A percentile compares a stretch with the other conserved stretches of the same genome.
These are phyloP conservation scores for Sitodiplosis mosellana DNA, from an alignment of 1,140 invertebrate species.

Conservation along the genomic window DNA sequence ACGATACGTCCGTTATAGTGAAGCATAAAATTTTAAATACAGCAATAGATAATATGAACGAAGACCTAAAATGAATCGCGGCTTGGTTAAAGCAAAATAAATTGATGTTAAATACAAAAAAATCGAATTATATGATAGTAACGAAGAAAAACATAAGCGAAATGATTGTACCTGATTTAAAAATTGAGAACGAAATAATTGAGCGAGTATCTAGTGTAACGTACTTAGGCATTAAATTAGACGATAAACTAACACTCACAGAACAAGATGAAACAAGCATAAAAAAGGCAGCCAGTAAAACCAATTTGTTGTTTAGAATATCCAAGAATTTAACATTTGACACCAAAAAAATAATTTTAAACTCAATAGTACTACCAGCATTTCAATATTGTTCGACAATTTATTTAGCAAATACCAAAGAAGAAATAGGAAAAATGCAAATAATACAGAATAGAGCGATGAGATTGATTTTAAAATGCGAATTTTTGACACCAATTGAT, in stretches of 20 bases:
- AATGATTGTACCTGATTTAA: too few relatives aligned
- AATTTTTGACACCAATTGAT: neutral
- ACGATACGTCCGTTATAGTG: neutral
- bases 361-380: conserved; percentile 7
- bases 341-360: conserved; percentile 5
- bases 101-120: too few relatives aligned
- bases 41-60: neutral
- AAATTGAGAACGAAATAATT: too few relatives aligned
- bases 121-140: too few relatives aligned
- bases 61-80: too few relatives aligned
- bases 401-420: conserved; percentile 3
- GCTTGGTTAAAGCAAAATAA: too few relatives aligned
- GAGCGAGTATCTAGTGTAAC: too few relatives aligned
- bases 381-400: conserved; percentile 7
- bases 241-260: too few relatives aligned
- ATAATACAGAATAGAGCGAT: conserved; percentile 2
- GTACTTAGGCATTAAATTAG: too few relatives aligned
- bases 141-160: too few relatives aligned
- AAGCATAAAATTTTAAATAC: neutral
- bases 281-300: too few relatives aligned
- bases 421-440: conserved; percentile 5
- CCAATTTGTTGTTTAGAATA: conserved; percentile 6
- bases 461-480: neutral
- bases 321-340: conserved; percentile 1
- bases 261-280: too few relatives aligned